phyloP scores from a whole-genome alignment of 2,113 vertebrate species.

The Podocnemis expansa region DNA sequence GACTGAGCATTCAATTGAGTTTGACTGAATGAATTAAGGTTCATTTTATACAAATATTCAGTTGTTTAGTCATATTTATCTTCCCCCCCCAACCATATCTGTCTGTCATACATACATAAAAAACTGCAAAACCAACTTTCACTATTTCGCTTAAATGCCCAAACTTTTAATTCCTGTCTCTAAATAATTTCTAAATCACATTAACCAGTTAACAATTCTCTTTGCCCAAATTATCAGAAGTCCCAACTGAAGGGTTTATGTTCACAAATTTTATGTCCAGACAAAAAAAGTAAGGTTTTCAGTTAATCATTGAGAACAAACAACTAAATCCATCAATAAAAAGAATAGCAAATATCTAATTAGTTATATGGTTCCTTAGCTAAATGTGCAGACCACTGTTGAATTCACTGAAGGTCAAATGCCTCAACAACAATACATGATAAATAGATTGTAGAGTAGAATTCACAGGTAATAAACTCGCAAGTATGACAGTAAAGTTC shows the following conservation, averaged over 20 bases:
- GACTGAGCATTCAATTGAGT: not conserved
- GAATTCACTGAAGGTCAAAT: not conserved
- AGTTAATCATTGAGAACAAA: not conserved
- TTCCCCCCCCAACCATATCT: not conserved
- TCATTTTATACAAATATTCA: not conserved
- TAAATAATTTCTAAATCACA: not conserved
- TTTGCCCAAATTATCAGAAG: not conserved
- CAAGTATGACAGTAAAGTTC: not conserved
- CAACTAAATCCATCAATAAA: not conserved
- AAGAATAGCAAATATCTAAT: not conserved
- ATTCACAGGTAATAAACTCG: not conserved
- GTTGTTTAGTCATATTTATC: not conserved
- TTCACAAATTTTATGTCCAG: not conserved
- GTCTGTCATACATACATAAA: not conserved
- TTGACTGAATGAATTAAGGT: not conserved
- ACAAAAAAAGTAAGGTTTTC: not conserved
- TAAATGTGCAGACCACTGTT: not conserved
- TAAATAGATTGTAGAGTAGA: not conserved
- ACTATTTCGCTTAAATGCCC: not conserved
- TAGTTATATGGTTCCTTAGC: not conserved
- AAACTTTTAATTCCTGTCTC: not conserved
- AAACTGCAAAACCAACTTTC: not conserved
- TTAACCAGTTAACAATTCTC: not conserved
- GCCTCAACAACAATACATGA: not conserved
- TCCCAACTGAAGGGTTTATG: not conserved